These are phyloP conservation scores for Pterostichus madidus DNA, from an alignment of 2,888 invertebrate genomes.

Conservation along the genomic window DNA sequence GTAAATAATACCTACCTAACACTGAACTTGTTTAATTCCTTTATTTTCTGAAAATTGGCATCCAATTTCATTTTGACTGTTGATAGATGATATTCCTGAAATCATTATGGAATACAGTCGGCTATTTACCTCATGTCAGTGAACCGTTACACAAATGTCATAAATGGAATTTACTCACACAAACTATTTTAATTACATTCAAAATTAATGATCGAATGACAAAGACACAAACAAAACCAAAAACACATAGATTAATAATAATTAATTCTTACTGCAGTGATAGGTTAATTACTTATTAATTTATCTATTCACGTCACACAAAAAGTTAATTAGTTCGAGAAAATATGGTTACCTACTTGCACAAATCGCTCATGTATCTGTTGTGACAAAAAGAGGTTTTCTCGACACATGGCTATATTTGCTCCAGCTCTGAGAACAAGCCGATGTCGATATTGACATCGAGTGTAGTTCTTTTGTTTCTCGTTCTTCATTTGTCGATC, in stretches of 20 bases:
- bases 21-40: no score
- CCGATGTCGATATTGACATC: conserved; percentile 11
- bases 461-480: not conserved
- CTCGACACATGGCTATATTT: conserved; percentile 1
- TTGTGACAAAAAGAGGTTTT: conserved; percentile 35
- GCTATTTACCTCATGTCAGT: not conserved
- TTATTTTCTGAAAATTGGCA: no score
- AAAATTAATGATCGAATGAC: conserved; percentile 44
- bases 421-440: conserved; percentile 24
- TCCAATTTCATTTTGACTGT: no score
- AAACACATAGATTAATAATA: conserved; percentile 37
- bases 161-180: conserved; percentile 24
- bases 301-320: conserved; percentile 45
- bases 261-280: conserved; percentile 41
- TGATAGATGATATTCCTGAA: no score
- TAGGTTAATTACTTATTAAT: conserved; percentile 49
- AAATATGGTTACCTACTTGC: conserved; percentile 48
- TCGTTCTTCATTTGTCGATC: not conserved
- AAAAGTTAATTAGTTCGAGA: conserved; percentile 41
- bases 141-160: conserved; percentile 30
- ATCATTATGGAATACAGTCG: not conserved
- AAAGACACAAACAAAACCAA: conserved; percentile 36
- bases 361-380: conserved; percentile 25
- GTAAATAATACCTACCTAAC: no score
- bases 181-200: conserved; percentile 36